These are phyloP conservation scores for Nipponia nippon DNA, from an alignment of 2,113 vertebrate species.

Conservation along the genomic window DNA sequence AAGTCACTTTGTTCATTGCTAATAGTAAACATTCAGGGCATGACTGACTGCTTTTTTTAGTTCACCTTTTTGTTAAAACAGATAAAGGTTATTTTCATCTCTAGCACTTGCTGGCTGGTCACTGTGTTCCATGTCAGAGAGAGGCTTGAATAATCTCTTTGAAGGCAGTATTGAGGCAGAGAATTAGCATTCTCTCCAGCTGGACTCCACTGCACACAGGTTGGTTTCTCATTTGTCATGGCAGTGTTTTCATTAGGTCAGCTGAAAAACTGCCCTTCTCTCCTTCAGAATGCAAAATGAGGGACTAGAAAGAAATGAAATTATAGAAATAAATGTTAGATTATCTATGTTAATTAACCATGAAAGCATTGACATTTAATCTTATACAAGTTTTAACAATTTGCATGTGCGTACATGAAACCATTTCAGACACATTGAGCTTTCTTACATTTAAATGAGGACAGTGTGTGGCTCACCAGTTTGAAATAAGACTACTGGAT, in stretches of 20 bases:
- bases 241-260: conserved; percentile 44
- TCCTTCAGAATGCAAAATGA: conserved; percentile 45
- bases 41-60: conserved; percentile 47
- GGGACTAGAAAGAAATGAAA: background rate
- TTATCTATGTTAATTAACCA: background rate
- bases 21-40: conserved; percentile 55
- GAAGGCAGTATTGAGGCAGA: conserved; percentile 63
- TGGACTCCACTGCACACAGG: conserved; percentile 52
- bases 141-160: conserved; percentile 71
- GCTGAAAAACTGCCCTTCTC: conserved; percentile 44
- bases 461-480: background rate
- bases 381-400: background rate
- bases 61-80: conserved; percentile 61
- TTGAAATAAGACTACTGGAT: background rate
- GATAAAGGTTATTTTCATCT: conserved; percentile 74
- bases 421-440: background rate
- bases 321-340: background rate
- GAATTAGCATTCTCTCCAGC: conserved; percentile 70
- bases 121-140: conserved; percentile 69
- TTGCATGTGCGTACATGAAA: background rate
- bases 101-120: conserved; percentile 67
- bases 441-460: background rate
- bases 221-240: conserved; percentile 57
- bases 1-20: background rate
- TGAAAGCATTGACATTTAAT: background rate